A percentile compares a stretch with the other conserved stretches of the same genome.
These are phyloP conservation scores for Pocillopora meandrina DNA, from an alignment of 92 coral and sea anemone genomes.

Conservation along the genomic window DNA sequence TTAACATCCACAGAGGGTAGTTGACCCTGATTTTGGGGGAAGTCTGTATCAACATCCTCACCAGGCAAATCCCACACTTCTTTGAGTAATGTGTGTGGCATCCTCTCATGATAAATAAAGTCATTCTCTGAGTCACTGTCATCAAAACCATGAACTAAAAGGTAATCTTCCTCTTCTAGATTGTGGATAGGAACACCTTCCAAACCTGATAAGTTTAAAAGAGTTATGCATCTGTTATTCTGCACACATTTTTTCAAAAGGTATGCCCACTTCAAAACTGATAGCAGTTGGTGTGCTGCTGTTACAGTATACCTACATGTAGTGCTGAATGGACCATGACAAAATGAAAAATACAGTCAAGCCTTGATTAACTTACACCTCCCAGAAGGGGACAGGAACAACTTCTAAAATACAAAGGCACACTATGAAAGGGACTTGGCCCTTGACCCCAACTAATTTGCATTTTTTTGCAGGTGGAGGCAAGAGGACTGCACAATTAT, in stretches of 20 bases:
- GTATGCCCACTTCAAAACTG: background rate
- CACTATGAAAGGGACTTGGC: too few relatives aligned
- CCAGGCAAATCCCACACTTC: slow-evolving; percentile 53
- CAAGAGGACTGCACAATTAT: too few relatives aligned
- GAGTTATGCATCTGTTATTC: background rate
- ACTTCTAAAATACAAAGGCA: background rate
- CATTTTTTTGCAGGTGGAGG: too few relatives aligned
- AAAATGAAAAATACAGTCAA: background rate
- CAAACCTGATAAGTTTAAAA: background rate
- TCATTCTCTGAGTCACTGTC: slow-evolving; percentile 31
- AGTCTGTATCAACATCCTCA: slow-evolving; percentile 55
- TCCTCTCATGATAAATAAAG: slow-evolving; percentile 40
- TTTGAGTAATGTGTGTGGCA: slow-evolving; percentile 16
- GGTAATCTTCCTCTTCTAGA: slow-evolving; percentile 41
- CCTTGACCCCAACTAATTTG: too few relatives aligned
- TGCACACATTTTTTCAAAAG: too few relatives aligned
- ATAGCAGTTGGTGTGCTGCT: background rate
- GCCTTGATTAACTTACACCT: background rate
- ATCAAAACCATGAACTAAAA: slow-evolving; percentile 4
- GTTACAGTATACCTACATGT: background rate
- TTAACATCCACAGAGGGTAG: slow-evolving; percentile 39
- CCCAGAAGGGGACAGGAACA: background rate
- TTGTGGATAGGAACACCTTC: slow-evolving; percentile 11
- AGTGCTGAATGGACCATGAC: background rate
- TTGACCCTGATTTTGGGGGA: slow-evolving; percentile 16